These are phyloP conservation scores for Borostomias antarcticus DNA, from an alignment of 2,797 vertebrate genomes.

Conservation along the genomic window DNA sequence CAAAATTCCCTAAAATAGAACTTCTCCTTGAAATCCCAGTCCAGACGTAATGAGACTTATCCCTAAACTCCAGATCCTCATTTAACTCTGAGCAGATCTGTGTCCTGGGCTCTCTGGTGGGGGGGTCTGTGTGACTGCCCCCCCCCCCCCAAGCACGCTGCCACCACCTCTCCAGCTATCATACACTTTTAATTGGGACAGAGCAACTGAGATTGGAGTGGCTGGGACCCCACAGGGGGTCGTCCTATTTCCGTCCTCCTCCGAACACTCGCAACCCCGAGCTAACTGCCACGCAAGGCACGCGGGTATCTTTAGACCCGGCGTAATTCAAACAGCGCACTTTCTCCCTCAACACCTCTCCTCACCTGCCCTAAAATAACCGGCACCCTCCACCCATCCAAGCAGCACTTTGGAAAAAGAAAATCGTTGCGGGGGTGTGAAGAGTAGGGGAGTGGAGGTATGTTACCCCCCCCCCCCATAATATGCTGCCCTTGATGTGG, in stretches of 20 bases:
- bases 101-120: slow-evolving; percentile 1
- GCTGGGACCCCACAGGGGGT: slow-evolving; percentile 58
- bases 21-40: too few relatives aligned
- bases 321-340: slow-evolving; percentile 33
- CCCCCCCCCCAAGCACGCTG: slow-evolving; percentile 50
- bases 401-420: slow-evolving; percentile 37
- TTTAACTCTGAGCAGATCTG: background rate
- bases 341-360: background rate
- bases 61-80: too few relatives aligned
- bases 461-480: slow-evolving; percentile 3
- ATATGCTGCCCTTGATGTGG: slow-evolving; percentile 24
- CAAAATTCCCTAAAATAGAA: too few relatives aligned
- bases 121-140: slow-evolving; percentile 38
- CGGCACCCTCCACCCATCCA: slow-evolving; percentile 13
- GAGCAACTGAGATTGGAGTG: slow-evolving; percentile 64
- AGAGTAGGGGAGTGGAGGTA: slow-evolving; percentile 14
- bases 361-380: slow-evolving; percentile 46
- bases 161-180: slow-evolving; percentile 58
- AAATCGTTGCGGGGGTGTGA: slow-evolving; percentile 24
- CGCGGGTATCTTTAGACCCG: slow-evolving; percentile 61
- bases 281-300: slow-evolving; percentile 53
- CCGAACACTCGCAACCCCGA: slow-evolving; percentile 44
- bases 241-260: slow-evolving; percentile 55
- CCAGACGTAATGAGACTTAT: too few relatives aligned
- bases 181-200: slow-evolving; percentile 72